Evolutionary conservation across 2,888 invertebrate genomes (phyloP).

Genomic region (Cenopis cana): DNA sequence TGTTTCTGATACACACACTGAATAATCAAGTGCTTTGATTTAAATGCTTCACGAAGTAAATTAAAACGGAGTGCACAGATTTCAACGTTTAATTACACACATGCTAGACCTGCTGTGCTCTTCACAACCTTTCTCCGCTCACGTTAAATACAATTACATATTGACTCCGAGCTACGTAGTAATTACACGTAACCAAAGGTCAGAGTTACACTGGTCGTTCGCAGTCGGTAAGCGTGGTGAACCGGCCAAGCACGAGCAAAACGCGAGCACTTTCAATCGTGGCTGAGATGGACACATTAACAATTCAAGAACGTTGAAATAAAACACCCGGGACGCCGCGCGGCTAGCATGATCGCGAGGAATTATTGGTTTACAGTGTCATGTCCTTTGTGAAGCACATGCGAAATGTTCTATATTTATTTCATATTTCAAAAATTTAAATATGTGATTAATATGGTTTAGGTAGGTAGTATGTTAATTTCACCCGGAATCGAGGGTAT

Average conservation of each 20-base stretch:
- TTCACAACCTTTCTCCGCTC: background rate
- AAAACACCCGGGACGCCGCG: conserved; percentile 47
- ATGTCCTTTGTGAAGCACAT: conserved; percentile 1
- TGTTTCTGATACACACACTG: background rate
- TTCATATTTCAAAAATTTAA: background rate
- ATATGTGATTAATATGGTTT: too few species aligned
- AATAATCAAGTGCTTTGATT: conserved; percentile 46
- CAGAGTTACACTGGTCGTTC: background rate
- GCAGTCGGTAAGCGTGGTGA: background rate
- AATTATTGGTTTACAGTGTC: background rate
- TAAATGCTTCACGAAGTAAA: conserved; percentile 13
- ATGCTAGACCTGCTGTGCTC: conserved; percentile 9
- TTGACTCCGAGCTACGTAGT: background rate
- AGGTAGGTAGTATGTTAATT: background rate
- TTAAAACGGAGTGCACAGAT: conserved; percentile 14
- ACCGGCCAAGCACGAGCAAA: conserved; percentile 6
- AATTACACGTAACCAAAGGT: background rate
- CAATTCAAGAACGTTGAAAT: conserved; percentile 61
- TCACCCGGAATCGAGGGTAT: background rate
- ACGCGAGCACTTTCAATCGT: conserved; percentile 53
- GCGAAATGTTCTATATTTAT: background rate
- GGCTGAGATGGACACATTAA: conserved; percentile 60
- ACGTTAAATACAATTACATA: background rate
- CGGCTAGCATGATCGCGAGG: conserved; percentile 14
- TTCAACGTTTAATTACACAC: conserved; percentile 22